Percentiles rank a stretch among this genome's conserved stretches.
These are phyloP conservation scores for Thalassaphorura encarpata DNA, from an alignment of 1,140 invertebrate species.

Conservation along the genomic window DNA sequence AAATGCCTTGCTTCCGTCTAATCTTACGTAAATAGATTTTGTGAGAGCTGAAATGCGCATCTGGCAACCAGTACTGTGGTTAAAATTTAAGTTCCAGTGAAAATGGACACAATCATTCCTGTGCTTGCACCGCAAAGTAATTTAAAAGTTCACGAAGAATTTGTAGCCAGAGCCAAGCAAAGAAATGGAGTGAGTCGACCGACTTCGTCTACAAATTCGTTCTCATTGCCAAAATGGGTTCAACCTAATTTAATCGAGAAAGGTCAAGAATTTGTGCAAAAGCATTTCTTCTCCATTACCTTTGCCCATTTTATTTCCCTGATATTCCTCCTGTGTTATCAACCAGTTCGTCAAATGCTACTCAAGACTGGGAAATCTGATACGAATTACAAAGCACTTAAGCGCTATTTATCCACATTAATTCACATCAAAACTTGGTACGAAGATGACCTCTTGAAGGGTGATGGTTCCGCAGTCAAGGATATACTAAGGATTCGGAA, in stretches of 20 bases:
- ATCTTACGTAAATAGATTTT: no score
- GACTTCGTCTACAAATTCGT: no score
- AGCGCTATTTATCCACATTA: conserved; percentile 24
- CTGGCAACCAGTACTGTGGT: no score
- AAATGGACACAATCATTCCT: no score
- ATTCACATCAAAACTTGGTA: conserved; percentile 29
- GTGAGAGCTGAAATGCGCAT: no score
- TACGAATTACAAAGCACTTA: conserved; percentile 13
- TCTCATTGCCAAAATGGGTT: conserved; percentile 13
- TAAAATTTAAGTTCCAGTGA: no score
- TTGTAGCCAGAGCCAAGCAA: no score
- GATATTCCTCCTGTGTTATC: conserved; percentile 24
- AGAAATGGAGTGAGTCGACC: no score
- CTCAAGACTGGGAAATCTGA: conserved; percentile 20
- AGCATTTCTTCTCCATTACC: conserved; percentile 24
- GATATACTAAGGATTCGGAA: neutral
- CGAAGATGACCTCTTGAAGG: conserved; percentile 12
- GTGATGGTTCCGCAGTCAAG: neutral
- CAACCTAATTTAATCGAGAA: conserved; percentile 2
- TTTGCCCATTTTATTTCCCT: conserved; percentile 29
- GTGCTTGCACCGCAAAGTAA: no score
- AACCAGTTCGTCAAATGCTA: conserved; percentile 19
- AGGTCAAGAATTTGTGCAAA: conserved; percentile 10
- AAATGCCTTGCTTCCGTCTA: no score
- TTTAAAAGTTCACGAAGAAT: no score